phyloP scores from a whole-genome alignment of 1,140 invertebrate genomes.

The Philopotamus ludificatus region DNA sequence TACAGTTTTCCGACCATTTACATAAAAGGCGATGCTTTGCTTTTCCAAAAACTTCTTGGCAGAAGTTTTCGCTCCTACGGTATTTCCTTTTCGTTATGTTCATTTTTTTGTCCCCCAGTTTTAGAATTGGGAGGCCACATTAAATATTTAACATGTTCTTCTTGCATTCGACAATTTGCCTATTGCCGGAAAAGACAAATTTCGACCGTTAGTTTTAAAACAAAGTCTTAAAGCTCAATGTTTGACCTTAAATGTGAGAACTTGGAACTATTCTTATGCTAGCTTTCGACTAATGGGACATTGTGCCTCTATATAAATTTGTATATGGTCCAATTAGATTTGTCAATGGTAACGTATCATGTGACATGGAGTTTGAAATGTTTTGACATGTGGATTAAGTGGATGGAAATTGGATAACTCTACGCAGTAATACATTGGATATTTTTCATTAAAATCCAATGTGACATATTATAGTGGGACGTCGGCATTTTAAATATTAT shows the following conservation, averaged over 20 bases:
- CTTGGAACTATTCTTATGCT: neutral
- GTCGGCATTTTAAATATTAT: too few species aligned
- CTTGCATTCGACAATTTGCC: constrained; percentile 8
- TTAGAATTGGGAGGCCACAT: constrained; percentile 25
- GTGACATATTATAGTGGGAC: too few species aligned
- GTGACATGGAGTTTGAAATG: constrained; percentile 12
- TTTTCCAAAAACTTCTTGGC: constrained; percentile 28
- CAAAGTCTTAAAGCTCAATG: neutral
- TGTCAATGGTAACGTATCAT: constrained; percentile 11
- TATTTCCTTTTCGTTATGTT: constrained; percentile 22
- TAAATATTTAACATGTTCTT: constrained; percentile 39
- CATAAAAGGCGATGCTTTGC: constrained; percentile 33
- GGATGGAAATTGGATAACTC: constrained; percentile 18
- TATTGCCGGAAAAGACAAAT: constrained; percentile 6
- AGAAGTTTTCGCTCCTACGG: constrained; percentile 18
- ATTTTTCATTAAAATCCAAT: too few species aligned
- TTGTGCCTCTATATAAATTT: constrained; percentile 1
- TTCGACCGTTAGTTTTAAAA: constrained; percentile 17
- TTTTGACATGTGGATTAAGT: constrained; percentile 20
- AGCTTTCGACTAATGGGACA: neutral
- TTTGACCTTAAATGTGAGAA: neutral
- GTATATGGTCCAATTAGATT: constrained; percentile 15
- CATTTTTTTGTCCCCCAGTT: constrained; percentile 2
- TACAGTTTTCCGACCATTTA: constrained; percentile 26
- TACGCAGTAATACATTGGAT: too few species aligned